phyloP scores from a whole-genome alignment of 1,140 invertebrate genomes.

The Nasonia giraulti region DNA sequence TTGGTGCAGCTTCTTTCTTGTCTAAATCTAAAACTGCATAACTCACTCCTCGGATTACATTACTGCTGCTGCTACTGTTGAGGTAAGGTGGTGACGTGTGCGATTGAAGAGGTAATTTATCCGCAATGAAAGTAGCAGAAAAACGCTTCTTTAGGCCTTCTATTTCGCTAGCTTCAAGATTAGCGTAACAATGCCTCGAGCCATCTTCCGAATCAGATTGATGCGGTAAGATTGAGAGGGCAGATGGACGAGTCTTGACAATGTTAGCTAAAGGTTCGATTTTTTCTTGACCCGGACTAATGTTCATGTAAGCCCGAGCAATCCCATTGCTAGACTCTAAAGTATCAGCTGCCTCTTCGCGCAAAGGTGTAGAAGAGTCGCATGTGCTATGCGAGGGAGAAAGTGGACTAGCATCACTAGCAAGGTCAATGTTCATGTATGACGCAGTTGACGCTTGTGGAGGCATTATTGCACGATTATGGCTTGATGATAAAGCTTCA shows the following conservation, averaged over 20 bases:
- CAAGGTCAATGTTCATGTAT: constrained; percentile 71
- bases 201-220: constrained; percentile 66
- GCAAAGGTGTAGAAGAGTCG: constrained; percentile 44
- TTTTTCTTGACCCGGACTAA: constrained; percentile 73
- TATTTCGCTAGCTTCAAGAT: constrained; percentile 78
- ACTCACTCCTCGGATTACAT: constrained; percentile 79
- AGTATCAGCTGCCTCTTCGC: constrained; percentile 48
- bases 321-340: constrained; percentile 44
- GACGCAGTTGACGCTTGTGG: constrained; percentile 57
- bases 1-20: constrained; percentile 60
- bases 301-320: constrained; percentile 80
- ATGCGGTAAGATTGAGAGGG: constrained; percentile 57
- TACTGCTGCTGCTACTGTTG: constrained; percentile 55
- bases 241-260: constrained; percentile 56
- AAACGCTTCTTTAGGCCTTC: constrained; percentile 72
- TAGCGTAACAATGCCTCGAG: constrained; percentile 78
- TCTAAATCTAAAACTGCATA: constrained; percentile 87
- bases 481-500: constrained; percentile 2
- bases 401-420: constrained; percentile 61
- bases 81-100: constrained; percentile 69
- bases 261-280: constrained; percentile 21
- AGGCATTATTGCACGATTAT: constrained; percentile 3
- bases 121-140: constrained; percentile 61
- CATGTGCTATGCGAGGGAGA: constrained; percentile 65
- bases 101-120: constrained; percentile 72